Evolutionary conservation across 2,888 invertebrate genomes (phyloP).

Genomic region (Coenonympha glycerion): DNA sequence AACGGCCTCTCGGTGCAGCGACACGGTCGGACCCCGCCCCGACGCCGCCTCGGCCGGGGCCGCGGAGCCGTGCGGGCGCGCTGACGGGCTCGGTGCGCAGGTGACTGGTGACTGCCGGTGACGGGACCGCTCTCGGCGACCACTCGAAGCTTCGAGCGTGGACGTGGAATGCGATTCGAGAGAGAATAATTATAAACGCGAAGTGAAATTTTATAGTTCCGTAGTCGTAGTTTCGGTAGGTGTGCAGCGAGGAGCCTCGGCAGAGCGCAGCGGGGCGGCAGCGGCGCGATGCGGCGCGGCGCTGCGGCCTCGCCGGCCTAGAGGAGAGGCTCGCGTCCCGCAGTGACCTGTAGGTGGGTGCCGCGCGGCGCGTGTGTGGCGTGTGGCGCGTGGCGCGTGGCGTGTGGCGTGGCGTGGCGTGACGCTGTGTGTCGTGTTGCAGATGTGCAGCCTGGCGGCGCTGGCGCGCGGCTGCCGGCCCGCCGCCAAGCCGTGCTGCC

Average conservation of each 20-base stretch:
- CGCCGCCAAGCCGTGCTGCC: constrained; percentile 77
- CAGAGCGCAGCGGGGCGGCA: background rate
- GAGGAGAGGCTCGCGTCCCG: background rate
- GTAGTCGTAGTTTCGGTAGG: background rate
- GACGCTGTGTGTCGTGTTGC: background rate
- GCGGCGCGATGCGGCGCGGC: background rate
- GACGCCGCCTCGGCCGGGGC: constrained; percentile 24
- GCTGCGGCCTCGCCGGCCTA: background rate
- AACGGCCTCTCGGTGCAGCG: too few species aligned
- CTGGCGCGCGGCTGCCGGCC: constrained; percentile 74
- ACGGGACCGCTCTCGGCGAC: too few species aligned
- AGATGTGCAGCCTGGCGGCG: constrained; percentile 73
- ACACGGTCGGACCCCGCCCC: constrained; percentile 21
- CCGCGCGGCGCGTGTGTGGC: background rate
- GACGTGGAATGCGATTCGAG: background rate
- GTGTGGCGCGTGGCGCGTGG: too few species aligned
- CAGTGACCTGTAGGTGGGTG: background rate
- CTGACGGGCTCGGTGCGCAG: too few species aligned
- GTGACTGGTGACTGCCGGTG: too few species aligned
- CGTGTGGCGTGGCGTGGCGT: background rate
- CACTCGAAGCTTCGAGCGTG: background rate
- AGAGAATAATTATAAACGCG: background rate
- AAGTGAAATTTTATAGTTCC: background rate
- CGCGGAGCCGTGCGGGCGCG: too few species aligned
- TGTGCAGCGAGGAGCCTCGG: background rate